Base-by-base conservation (phyloP, 1,140 invertebrate species). In the Brachionus paranguensis region DNA sequence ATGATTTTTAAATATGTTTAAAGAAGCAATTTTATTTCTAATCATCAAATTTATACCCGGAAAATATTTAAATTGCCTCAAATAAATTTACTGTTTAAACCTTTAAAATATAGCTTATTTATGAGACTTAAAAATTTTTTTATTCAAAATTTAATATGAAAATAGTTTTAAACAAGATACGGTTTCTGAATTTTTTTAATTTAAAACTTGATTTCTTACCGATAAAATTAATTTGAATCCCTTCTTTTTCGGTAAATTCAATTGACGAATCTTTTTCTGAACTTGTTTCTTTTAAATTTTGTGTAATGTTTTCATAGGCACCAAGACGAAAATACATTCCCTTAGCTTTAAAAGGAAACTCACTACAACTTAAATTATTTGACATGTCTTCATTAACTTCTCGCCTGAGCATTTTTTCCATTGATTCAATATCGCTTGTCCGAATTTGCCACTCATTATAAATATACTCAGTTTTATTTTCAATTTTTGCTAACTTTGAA, bases 321-420 rank as follows among this genome's bases (percentile, higher is more conserved):
- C 37, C 37, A n/a, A 72, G n/a, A 17, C 68, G 68, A n/a, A 72
- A 17, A 43, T 72, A 72, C 8, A 3, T 72, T 5, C 17, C 37
- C 43, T 10, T 43, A 8, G 37, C 17, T 72, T n/a, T 72, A 7
- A 72, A 72, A 5, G 68, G 68, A 14, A 41, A 8, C n/a, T 43
- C 37, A 11, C 33, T 43, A n/a, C 65, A 68, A 33, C 11, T 33
- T 12, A 68, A 68, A 68, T 68, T 68, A 33, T 68, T 68, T 7
- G 65, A 68, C 6, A 33, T 41, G 27, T 33, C 33, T 68, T 72
- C 37, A 11, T 72, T 43, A 1, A 11, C 37, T 72, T 43, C 37
- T n/a, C 68, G 68, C 20, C 33, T 68, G 12, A 72, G 68, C 68
- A 72, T 72, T 72, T 43, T 41, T 41, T 72, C 68, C 41, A 72